Percentiles rank a stretch among this genome's conserved stretches.
These are phyloP conservation scores for Mycalesis mineus DNA, from an alignment of 2,888 invertebrate species.

Conservation along the genomic window DNA sequence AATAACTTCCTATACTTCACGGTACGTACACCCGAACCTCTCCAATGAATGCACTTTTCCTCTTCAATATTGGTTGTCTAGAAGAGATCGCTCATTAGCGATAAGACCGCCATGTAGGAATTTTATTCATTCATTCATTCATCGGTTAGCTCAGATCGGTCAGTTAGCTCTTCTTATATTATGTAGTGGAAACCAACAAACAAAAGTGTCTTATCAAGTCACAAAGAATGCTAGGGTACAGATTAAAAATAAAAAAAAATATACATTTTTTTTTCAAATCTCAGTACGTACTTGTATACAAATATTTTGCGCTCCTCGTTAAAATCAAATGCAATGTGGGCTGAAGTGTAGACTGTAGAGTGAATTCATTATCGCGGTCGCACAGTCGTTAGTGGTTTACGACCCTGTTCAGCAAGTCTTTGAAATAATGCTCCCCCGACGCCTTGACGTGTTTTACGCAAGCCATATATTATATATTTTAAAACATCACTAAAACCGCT, in stretches of 20 bases:
- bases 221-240: neutral
- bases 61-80: too few relatives aligned
- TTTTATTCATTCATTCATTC: too few relatives aligned
- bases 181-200: neutral
- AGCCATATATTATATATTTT: slow-evolving; percentile 14
- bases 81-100: too few relatives aligned
- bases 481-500: neutral
- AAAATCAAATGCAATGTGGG: slow-evolving; percentile 48
- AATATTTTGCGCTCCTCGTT: slow-evolving; percentile 48
- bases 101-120: too few relatives aligned
- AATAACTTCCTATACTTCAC: too few relatives aligned
- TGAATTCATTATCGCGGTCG: slow-evolving; percentile 70
- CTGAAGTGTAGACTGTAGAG: slow-evolving; percentile 47
- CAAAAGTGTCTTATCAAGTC: neutral
- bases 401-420: slow-evolving; percentile 65
- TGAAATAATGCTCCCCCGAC: slow-evolving; percentile 65
- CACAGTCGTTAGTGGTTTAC: slow-evolving; percentile 71
- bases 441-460: slow-evolving; percentile 44
- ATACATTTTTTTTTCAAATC: slow-evolving; percentile 36
- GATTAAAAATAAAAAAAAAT: neutral
- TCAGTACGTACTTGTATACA: slow-evolving; percentile 36
- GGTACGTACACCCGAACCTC: too few relatives aligned
- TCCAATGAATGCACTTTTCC: too few relatives aligned
- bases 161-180: too few relatives aligned
- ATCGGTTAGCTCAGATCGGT: too few relatives aligned